Base-by-base conservation (phyloP, 2,113 vertebrate genomes). In the Chlorodrepanis virens region DNA sequence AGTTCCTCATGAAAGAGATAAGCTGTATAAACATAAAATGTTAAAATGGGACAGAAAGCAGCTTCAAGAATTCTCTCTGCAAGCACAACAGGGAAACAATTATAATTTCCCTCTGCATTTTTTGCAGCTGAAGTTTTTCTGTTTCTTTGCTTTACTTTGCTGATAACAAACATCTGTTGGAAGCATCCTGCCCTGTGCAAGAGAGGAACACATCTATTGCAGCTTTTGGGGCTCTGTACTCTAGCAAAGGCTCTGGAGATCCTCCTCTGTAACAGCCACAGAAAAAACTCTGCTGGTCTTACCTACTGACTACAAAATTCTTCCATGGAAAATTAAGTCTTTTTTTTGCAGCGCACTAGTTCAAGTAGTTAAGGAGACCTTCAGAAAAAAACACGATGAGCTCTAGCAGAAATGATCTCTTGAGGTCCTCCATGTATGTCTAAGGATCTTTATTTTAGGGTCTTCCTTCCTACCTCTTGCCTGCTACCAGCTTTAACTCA, bases 81-180 rank as follows among this genome's bases (percentile, higher is more conserved):
- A 88, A 93, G 52, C 29, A 68, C 68, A 86, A 39, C 5, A 91
- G 35, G 22, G 82, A 96, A 85, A 89, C 23, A 68, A 57, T 12
- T 12, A 39, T 45, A n/a, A 85, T 49, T 83, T 82, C 35, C 70
- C 71, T 44, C 59, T 47, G 50, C 35, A 16, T 83, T 88, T 90
- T 71, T 74, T 9, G 2, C 61, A 94, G 91, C 84, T 94, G 92
- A 96, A 90, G 56, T 77, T 91, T 74, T 84, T 94, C 84, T 79
- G 35, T 74, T 91, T 61, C 76, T 44, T 54, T 4, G 3, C 61
- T 89, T 77, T 70, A 50, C 87, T 84, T 24, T 60, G 76, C 70
- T 0, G 9, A 91, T 77, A 96, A 85, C 83, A 90, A 95, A 93
- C 93, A 95, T 90, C 83, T 89, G 89, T 18, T 3, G 1, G 52